A percentile compares a stretch with the other conserved stretches of the same genome.
Evolutionary conservation across 2,113 vertebrate genomes (phyloP).

Genomic region (Etheostoma spectabile): DNA sequence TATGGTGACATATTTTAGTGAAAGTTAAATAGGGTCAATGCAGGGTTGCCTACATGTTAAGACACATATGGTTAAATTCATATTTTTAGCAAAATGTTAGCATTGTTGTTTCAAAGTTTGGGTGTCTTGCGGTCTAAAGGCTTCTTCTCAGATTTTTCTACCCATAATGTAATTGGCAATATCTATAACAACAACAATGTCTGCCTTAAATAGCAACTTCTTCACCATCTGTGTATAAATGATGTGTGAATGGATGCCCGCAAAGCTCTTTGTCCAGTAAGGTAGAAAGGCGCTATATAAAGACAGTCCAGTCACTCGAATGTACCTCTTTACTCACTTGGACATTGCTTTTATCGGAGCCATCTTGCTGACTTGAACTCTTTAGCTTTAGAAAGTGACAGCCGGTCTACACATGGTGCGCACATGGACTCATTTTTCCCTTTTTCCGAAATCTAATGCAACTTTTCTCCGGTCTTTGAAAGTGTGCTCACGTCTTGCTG

Average conservation of each 20-base stretch:
- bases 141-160: neutral
- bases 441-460: conserved; percentile 67
- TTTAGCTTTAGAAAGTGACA: neutral
- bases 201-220: neutral
- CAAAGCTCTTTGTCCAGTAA: too few relatives aligned
- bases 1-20: too few relatives aligned
- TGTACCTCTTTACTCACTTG: neutral
- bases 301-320: too few relatives aligned
- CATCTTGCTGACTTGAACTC: neutral
- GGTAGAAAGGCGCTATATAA: too few relatives aligned
- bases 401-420: conserved; percentile 15
- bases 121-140: neutral
- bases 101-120: too few relatives aligned
- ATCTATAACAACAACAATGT: too few relatives aligned
- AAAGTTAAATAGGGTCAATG: too few relatives aligned
- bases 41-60: too few relatives aligned
- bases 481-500: conserved; percentile 16
- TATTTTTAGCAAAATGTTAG: too few relatives aligned
- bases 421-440: conserved; percentile 36
- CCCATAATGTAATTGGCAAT: neutral
- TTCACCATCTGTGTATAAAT: too few relatives aligned
- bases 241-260: too few relatives aligned
- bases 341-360: neutral
- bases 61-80: too few relatives aligned
- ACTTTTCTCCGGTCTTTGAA: conserved; percentile 52